Percentiles rank a stretch among this genome's conserved stretches.
These are phyloP conservation scores for Tryphoninae sp. DNA, from an alignment of 2,888 invertebrate genomes.

Conservation along the genomic window DNA sequence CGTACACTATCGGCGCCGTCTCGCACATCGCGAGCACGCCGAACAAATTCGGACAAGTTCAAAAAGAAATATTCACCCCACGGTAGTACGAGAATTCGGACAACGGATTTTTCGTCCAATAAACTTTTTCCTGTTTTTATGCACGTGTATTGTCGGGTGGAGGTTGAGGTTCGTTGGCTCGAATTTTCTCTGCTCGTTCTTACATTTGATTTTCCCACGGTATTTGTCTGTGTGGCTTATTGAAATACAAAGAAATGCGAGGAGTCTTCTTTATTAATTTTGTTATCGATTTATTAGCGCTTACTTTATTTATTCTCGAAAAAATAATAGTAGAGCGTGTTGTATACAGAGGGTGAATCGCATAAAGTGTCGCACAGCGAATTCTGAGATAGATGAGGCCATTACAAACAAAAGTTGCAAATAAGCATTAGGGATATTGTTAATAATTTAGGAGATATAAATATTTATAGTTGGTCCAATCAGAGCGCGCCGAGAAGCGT, in stretches of 20 bases:
- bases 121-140: slow-evolving; percentile 4
- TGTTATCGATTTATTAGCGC: slow-evolving; percentile 39
- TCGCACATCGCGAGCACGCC: neutral
- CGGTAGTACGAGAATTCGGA: slow-evolving; percentile 9
- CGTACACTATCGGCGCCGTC: neutral
- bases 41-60: slow-evolving; percentile 30
- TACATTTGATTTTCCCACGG: slow-evolving; percentile 5
- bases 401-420: too few species aligned
- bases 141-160: too few species aligned
- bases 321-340: neutral
- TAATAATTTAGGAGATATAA: too few species aligned
- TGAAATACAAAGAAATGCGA: slow-evolving; percentile 6
- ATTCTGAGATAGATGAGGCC: too few species aligned
- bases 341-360: too few species aligned
- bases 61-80: slow-evolving; percentile 9
- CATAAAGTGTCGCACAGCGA: too few species aligned
- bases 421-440: too few species aligned
- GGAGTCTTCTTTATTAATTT: slow-evolving; percentile 39
- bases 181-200: neutral
- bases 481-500: too few species aligned
- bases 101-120: neutral
- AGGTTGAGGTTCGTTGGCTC: neutral
- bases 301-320: slow-evolving; percentile 25
- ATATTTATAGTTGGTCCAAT: too few species aligned
- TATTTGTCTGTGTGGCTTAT: neutral